Conservation (phyloP, 2,113 vertebrate species). For the Caranx ignobilis region DNA sequence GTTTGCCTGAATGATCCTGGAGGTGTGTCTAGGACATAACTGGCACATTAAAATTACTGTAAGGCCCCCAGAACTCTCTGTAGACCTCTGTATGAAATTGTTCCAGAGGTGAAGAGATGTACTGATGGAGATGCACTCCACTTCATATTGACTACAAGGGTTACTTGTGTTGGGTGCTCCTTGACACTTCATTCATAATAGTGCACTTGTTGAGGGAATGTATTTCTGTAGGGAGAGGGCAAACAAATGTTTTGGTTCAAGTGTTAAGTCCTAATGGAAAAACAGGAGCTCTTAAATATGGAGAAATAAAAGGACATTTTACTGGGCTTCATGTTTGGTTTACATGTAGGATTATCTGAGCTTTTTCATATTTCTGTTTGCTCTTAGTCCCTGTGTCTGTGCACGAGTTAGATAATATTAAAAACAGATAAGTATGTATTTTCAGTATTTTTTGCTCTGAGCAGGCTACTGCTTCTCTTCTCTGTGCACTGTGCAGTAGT, state of each 20-base stretch:
- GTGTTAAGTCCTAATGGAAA: too few relatives aligned
- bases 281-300: neutral
- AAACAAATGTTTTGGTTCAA: neutral
- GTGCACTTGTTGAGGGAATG: neutral
- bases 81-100: too few relatives aligned
- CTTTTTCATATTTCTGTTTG: neutral
- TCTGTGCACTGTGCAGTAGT: neutral
- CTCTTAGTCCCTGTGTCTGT: neutral
- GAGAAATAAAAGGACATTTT: neutral
- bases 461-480: neutral
- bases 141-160: neutral
- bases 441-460: neutral
- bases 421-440: neutral
- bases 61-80: too few relatives aligned
- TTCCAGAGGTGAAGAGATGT: neutral
- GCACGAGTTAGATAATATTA: too few relatives aligned
- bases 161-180: neutral
- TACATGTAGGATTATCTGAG: neutral
- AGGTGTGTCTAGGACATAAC: too few relatives aligned
- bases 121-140: too few relatives aligned
- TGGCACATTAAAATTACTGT: too few relatives aligned
- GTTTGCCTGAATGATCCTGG: too few relatives aligned
- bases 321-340: neutral
- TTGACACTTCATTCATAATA: slow-evolving; percentile 25
- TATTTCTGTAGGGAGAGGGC: neutral